Conservation (phyloP, 2,113 vertebrate species). For the Passer domesticus region DNA sequence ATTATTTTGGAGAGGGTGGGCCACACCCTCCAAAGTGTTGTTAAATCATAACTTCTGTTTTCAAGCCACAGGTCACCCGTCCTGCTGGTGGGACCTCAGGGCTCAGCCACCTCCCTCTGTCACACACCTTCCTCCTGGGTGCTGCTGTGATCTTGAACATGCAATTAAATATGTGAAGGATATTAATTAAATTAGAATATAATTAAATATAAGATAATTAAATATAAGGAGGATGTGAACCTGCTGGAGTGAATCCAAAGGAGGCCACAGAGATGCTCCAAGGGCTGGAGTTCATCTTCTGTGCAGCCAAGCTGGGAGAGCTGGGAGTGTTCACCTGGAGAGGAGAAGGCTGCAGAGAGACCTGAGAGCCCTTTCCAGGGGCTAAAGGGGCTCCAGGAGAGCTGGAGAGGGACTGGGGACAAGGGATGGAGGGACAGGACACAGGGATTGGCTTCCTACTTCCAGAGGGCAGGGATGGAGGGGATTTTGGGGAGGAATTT, state of each 20-base stretch:
- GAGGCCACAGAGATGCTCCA: neutral
- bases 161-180: constrained; percentile 27
- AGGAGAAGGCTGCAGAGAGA: neutral
- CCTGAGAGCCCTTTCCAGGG: fast-evolving
- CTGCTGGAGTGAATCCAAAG: neutral
- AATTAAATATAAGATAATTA: neutral
- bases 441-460: neutral
- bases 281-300: neutral
- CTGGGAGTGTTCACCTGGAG: neutral
- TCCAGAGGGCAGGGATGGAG: fast-evolving
- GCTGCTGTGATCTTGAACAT: constrained; percentile 30
- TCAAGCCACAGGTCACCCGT: neutral
- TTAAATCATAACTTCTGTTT: constrained; percentile 18
- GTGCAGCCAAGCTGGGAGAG: neutral
- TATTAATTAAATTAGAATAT: neutral
- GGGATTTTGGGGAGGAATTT: fast-evolving
- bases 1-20: neutral
- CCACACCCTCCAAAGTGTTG: neutral
- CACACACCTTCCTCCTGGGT: constrained; percentile 20
- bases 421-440: neutral
- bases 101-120: constrained; percentile 1
- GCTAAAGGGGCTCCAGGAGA: neutral
- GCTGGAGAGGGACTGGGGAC: neutral
- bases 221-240: neutral
- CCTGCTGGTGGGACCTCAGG: neutral